Evolutionary conservation across 2,113 vertebrate species (phyloP), one percentile per base, ranked within the genome.

Genomic region (Cathartes aura): DNA sequence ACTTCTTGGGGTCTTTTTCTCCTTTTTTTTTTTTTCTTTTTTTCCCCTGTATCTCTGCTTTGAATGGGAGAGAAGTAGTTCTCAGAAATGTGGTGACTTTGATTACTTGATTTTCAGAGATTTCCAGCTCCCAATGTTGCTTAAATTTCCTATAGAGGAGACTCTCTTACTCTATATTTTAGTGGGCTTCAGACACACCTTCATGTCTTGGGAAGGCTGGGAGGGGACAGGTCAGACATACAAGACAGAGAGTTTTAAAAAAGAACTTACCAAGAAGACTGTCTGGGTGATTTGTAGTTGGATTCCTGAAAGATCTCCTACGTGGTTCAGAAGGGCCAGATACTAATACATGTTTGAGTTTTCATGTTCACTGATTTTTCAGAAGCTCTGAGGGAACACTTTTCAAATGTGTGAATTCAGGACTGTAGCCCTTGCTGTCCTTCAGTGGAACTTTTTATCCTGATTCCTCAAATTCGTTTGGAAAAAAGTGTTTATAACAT

Each of bases 41-140:
- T 10, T 3, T 0, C 12, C 5, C 11, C 23, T 2, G 0, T 38
- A 24, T 45, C 27, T 81, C 36, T 70, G 7, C 38, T 93, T 82
- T 1, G 1, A 68, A 53, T 2, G 1, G 12, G 36, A 73, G 53
- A n/a, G 26, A 47, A 63, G 6, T 64, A 32, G 16, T 78, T 82
- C 52, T 94, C 60, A 75, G 38, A 36, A 82, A 38, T 7, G 12
- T 63, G 11, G 3, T 36, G 17, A 59, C 56, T 85, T 73, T 32
- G 30, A 27, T 86, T 22, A 24, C 17, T 66, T 71, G 55, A 48
- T 48, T 88, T 87, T 78, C 27, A 53, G 55, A 78, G 30, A 43
- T 53, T 38, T 90, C 15, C 11, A n/a, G 23, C 29, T 94, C 27
- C 26, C 15, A 56, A 3, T 53, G 21, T 64, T 82, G 24, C 50